These are phyloP conservation scores for Micromys minutus DNA, from an alignment of 2,113 vertebrate genomes.

Conservation along the genomic window DNA sequence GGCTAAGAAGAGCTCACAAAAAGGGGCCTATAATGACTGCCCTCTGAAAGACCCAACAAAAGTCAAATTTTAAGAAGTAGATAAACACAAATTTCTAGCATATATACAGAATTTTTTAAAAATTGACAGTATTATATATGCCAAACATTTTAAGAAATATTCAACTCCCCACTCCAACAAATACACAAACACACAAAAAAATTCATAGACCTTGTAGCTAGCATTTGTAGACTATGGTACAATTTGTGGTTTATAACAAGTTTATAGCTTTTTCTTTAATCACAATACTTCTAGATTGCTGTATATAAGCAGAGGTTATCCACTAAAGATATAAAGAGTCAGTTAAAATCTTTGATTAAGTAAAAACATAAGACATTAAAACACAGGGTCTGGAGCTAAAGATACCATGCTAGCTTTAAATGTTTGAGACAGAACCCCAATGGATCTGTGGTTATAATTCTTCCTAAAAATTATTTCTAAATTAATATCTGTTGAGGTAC, in stretches of 20 bases:
- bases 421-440: background rate
- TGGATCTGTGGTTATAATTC: background rate
- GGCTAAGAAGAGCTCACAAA: no score
- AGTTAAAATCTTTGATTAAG: background rate
- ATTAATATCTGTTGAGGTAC: background rate
- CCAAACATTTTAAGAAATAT: background rate
- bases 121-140: background rate
- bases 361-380: background rate
- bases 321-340: background rate
- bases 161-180: background rate
- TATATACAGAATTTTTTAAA: background rate
- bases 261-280: background rate
- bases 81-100: conserved; percentile 18
- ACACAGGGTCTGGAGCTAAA: background rate
- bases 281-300: background rate
- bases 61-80: background rate
- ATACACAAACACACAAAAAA: background rate
- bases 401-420: background rate
- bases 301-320: fast-evolving
- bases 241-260: background rate
- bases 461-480: no score
- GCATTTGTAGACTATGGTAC: background rate
- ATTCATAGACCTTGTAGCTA: background rate
- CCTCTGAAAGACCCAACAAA: no score
- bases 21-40: no score